Conservation (phyloP, 2,888 invertebrate genomes). For the Troglohyphantes excavatus region DNA sequence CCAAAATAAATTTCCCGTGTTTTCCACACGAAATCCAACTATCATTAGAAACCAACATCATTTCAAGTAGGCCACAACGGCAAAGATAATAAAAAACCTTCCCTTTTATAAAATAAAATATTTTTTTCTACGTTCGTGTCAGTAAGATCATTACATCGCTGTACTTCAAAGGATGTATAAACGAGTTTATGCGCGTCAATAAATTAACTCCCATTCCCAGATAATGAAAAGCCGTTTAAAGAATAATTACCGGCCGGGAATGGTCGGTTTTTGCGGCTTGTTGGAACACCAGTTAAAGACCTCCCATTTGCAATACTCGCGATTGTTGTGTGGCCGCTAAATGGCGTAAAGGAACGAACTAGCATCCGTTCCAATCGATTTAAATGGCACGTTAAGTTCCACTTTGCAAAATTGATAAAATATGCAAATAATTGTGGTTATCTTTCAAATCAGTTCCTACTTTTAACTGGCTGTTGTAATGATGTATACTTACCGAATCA, state of each 20-base stretch:
- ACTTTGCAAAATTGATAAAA: not conserved
- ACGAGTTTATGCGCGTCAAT: conserved; percentile 48
- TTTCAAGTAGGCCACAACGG: not conserved
- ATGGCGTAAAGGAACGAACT: not conserved
- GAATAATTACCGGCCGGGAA: conserved; percentile 49
- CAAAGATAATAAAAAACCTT: not conserved
- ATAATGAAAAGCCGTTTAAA: conserved; percentile 65
- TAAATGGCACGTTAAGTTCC: not conserved
- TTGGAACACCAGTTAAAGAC: not conserved
- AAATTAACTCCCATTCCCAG: conserved; percentile 64
- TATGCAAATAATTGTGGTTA: not conserved
- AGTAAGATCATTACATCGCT: conserved; percentile 42
- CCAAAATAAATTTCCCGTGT: not conserved
- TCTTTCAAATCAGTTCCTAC: not conserved
- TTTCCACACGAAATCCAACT: not conserved
- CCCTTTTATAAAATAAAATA: conserved; percentile 14
- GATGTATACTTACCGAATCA: too few species aligned
- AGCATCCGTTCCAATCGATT: not conserved
- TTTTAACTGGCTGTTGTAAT: too few species aligned
- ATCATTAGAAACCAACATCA: not conserved
- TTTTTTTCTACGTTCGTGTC: conserved; percentile 33
- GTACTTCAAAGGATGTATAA: conserved; percentile 20
- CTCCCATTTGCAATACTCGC: not conserved
- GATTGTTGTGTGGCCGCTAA: not conserved
- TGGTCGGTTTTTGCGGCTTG: conserved; percentile 35